Evolutionary conservation across 2,888 invertebrate genomes (phyloP), one percentile per base, ranked within the genome.

Genomic region (Operophtera brumata): DNA sequence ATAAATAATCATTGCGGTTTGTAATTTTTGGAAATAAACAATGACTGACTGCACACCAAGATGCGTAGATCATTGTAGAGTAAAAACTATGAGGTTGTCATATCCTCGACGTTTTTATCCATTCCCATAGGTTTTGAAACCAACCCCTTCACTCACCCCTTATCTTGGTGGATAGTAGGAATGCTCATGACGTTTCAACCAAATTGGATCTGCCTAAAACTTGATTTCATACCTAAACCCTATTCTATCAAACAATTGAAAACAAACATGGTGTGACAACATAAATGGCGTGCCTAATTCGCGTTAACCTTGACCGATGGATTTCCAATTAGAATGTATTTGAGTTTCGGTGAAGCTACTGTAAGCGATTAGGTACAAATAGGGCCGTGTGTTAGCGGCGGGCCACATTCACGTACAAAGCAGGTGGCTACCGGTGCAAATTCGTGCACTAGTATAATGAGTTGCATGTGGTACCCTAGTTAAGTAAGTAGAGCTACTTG

Each of bases 301-400:
- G 35, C 40, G 26, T 43, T 36, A 53, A 56, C 61, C 59, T 57
- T 57, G 59, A 57, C 49, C 51, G 46, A 57, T 56, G 41, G 54
- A 57, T 56, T 58, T 47, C 58, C 51, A 52, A 51, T 56, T 57
- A 52, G 50, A 55, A 53, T 58, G 58, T 46, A 37, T 56, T 62
- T 58, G 59, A 56, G 47, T 54, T 62, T 63, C 47, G 57, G 54
- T 53, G 43, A 57, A 59, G 57, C 55, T 62, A 66, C 65, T 56
- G 59, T 55, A 60, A 68, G 59, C 61, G 66, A 64, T 71, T 72
- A 59, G 62, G 60, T 70, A 66, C 63, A 63, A 69, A 66, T 65
- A 65, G 61, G 67, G 61, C 61, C 56, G 62, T 65, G 69, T 73
- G 67, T 74, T 40, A 51, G 37, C 44, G 32, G 39, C 36, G 40